Conservation (phyloP, 2,797 vertebrate species). For the Glyptemys insculpta region DNA sequence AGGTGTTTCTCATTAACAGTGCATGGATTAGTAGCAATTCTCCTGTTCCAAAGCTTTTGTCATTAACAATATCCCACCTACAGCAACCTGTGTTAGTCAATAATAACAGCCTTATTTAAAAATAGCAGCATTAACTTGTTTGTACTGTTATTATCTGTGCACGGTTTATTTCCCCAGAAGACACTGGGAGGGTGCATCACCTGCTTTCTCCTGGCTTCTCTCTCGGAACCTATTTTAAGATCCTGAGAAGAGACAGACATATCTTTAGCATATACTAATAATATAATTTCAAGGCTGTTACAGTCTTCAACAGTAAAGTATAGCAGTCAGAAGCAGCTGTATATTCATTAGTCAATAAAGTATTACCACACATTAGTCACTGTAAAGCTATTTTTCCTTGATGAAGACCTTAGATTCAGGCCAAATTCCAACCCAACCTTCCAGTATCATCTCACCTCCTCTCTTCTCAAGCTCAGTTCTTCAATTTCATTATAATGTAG, state of each 20-base stretch:
- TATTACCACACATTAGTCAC: constrained; percentile 63
- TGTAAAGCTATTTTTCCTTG: constrained; percentile 71
- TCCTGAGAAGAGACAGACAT: constrained; percentile 34
- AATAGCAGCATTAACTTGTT: constrained; percentile 77
- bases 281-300: constrained; percentile 59
- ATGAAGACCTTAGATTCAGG: constrained; percentile 62
- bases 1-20: constrained; percentile 65
- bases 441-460: constrained; percentile 11
- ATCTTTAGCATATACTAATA: constrained; percentile 63
- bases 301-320: constrained; percentile 64
- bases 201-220: constrained; percentile 29
- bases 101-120: constrained; percentile 89
- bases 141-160: constrained; percentile 84
- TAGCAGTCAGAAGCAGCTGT: constrained; percentile 52
- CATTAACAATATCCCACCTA: constrained; percentile 76
- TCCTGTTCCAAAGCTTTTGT: constrained; percentile 71
- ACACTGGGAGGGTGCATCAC: constrained; percentile 5
- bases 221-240: constrained; percentile 46
- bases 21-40: constrained; percentile 53
- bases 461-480: not conserved
- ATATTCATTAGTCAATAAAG: constrained; percentile 76
- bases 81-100: constrained; percentile 81
- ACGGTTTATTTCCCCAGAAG: constrained; percentile 86
- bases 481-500: not conserved
- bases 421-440: constrained; percentile 50